A percentile compares a stretch with the other conserved stretches of the same genome.
phyloP scores from a whole-genome alignment of 2,888 invertebrate genomes.

The Nesidiocoris tenuis region DNA sequence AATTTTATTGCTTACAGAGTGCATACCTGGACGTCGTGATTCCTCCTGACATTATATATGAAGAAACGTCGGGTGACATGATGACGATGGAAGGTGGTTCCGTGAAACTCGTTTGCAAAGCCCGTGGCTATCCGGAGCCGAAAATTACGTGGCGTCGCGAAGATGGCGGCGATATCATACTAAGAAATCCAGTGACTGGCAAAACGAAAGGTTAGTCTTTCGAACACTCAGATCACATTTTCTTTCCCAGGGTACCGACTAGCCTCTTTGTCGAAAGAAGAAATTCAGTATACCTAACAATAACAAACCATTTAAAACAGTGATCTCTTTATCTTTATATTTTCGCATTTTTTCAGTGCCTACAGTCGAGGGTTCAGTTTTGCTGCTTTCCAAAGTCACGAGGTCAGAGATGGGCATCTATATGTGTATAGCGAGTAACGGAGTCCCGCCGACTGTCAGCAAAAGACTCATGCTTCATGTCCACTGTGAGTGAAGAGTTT shows the following conservation, averaged over 20 bases:
- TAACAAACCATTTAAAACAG: background rate
- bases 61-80: constrained; percentile 88
- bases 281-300: background rate
- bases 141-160: constrained; percentile 84
- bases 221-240: too few species aligned
- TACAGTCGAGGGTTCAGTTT: constrained; percentile 74
- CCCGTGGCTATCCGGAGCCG: constrained; percentile 80
- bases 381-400: constrained; percentile 80
- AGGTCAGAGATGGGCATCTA: constrained; percentile 88
- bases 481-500: constrained; percentile 81
- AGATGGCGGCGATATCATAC: constrained; percentile 78
- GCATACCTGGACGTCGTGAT: constrained; percentile 88
- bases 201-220: constrained; percentile 59
- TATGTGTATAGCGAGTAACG: constrained; percentile 84
- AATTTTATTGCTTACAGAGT: constrained; percentile 61
- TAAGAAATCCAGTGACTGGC: constrained; percentile 61
- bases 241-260: too few species aligned
- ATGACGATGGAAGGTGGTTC: constrained; percentile 93
- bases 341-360: constrained; percentile 58
- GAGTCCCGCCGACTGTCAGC: constrained; percentile 84
- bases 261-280: background rate
- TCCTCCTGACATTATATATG: constrained; percentile 84
- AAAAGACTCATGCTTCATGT: constrained; percentile 88
- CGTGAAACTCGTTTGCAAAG: constrained; percentile 82
- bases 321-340: too few species aligned